A percentile compares a stretch with the other conserved stretches of the same genome.
Conservation (phyloP, 2,113 vertebrate species). For the Micromys minutus region DNA sequence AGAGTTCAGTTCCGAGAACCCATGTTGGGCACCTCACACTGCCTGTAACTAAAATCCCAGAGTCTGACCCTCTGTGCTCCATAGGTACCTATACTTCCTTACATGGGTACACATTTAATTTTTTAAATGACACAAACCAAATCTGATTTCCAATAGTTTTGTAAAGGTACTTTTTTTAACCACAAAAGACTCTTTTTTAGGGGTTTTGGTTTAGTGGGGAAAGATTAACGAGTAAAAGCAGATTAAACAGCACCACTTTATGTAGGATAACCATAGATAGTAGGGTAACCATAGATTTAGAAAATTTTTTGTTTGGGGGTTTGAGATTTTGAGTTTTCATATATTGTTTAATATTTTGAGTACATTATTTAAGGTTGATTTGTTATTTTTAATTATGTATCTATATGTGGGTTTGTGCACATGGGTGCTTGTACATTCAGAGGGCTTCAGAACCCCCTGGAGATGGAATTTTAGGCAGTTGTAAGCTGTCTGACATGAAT, state of each 20-base stretch:
- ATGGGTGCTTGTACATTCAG: not conserved
- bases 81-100: not conserved
- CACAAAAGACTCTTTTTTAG: slow-evolving; percentile 9
- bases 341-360: not conserved
- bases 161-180: not conserved
- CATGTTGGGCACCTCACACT: not conserved
- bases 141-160: not conserved
- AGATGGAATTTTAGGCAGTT: not conserved
- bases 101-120: not conserved
- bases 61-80: not conserved
- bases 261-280: too few relatives aligned
- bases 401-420: not conserved
- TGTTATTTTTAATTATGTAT: not conserved
- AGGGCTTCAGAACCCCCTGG: not conserved
- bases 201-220: not conserved
- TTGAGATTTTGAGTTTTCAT: too few relatives aligned
- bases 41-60: not conserved
- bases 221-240: not conserved
- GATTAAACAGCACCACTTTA: not conserved
- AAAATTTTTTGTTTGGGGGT: not conserved
- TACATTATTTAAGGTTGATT: not conserved
- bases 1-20: not conserved
- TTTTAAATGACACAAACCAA: not conserved
- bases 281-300: not conserved
- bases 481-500: not conserved